Evolutionary conservation across 2,797 vertebrate species (phyloP).

Genomic region (Amblyopsis hoosieri): DNA sequence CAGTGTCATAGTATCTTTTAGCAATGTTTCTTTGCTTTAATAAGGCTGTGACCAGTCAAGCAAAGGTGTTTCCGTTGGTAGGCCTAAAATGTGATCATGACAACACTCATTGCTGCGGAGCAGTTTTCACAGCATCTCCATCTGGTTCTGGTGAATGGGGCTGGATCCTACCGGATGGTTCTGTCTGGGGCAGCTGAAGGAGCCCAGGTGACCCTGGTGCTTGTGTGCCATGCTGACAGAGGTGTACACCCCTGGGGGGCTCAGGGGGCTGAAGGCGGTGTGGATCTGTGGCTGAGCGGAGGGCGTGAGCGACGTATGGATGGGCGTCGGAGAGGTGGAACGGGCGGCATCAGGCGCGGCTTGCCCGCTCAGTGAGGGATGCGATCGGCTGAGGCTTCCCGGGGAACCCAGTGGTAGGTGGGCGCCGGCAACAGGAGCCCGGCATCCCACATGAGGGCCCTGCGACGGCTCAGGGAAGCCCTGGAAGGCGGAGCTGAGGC

Average conservation of each 20-base stretch:
- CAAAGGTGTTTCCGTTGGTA: not conserved
- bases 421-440: constrained; percentile 36
- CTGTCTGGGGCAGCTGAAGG: constrained; percentile 50
- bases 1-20: not conserved
- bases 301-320: constrained; percentile 59
- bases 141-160: constrained; percentile 42
- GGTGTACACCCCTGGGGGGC: constrained; percentile 41
- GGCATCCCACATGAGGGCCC: constrained; percentile 36
- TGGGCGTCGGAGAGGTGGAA: constrained; percentile 54
- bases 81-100: not conserved
- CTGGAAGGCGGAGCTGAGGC: constrained; percentile 49
- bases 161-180: constrained; percentile 63
- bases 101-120: not conserved
- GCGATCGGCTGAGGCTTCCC: constrained; percentile 55
- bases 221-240: constrained; percentile 35
- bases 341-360: constrained; percentile 50
- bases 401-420: constrained; percentile 51
- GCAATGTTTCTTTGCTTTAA: constrained; percentile 3
- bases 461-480: constrained; percentile 50
- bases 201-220: constrained; percentile 34
- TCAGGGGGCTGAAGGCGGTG: constrained; percentile 59
- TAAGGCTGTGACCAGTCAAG: not conserved
- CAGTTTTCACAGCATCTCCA: constrained; percentile 1
- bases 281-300: constrained; percentile 60
- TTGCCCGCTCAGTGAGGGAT: constrained; percentile 56